Percentiles rank a stretch among this genome's conserved stretches.
Evolutionary conservation across 1,140 invertebrate genomes (phyloP).

Genomic region (Rhopalosiphum padi): DNA sequence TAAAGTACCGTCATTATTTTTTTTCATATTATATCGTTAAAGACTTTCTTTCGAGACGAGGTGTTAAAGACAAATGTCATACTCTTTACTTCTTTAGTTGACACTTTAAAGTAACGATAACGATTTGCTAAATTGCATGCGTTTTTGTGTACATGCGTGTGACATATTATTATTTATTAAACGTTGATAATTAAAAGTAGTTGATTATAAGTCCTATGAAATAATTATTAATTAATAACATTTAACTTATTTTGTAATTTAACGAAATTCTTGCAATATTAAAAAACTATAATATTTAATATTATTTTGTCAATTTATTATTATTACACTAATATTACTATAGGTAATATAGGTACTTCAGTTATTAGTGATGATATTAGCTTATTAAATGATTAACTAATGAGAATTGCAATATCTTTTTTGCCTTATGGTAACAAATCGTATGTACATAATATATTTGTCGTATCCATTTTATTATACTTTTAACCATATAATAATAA

Average conservation of each 20-base stretch:
- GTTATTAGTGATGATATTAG: neutral
- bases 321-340: no score
- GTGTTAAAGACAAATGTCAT: constrained; percentile 42
- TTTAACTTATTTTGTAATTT: neutral
- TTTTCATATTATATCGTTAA: constrained; percentile 43
- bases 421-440: neutral
- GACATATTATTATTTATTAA: neutral
- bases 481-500: neutral
- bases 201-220: neutral
- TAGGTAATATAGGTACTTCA: neutral
- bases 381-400: neutral
- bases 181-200: neutral
- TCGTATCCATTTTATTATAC: neutral
- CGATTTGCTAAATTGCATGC: constrained; percentile 15
- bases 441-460: no score
- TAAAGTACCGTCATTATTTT: constrained; percentile 1
- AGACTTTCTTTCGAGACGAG: neutral
- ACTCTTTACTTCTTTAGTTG: constrained; percentile 31
- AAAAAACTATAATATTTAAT: neutral
- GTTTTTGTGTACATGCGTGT: neutral
- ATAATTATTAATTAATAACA: constrained; percentile 19
- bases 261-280: neutral
- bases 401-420: neutral
- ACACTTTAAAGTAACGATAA: constrained; percentile 40
- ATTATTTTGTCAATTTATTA: neutral